Base-by-base conservation (phyloP, 2,113 vertebrate species). In the Nansenia antarctica region DNA sequence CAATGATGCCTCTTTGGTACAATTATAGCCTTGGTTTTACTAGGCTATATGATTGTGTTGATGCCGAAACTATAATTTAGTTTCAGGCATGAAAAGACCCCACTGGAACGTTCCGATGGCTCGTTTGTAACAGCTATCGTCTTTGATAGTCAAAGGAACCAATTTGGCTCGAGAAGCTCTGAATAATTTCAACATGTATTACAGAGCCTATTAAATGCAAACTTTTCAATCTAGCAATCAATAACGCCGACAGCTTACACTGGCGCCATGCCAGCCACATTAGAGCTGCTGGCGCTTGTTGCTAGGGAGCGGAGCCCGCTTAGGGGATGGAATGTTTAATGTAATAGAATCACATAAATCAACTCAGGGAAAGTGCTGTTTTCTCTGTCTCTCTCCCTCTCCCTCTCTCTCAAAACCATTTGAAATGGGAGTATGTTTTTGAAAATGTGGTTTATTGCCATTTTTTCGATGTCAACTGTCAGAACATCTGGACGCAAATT, bases 281-380 rank as follows among this genome's bases (percentile, higher is more conserved):
- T 93, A 95, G 86, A 94, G 90, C 84, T 88, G 87, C 90, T 84
- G 88, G 92, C 87, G 83, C 89, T 88, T 90, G 94, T 96, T 97
- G 94, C 94, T 95, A 95, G 92, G 94, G 94, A 94, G 93, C 92
- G 34, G 82, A 90, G 90, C 91, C 92, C 92, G 93, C 91, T 92
- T 91, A 78, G 88, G 94, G 92, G 93, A 93, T 91, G 93, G 92
- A 95, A 94, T 95, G 94, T 92, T 92, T 95, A 93, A 93, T 94
- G 92, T 93, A 95, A 94, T 94, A 94, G 94, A 94, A 91, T 91
- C 92, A 91, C 91, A 92, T 94, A 94, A 94, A 95, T 94, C 93
- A 93, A 89, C 82, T 27, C 34, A 70, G 89, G 86, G 92, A 93
- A 91, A 95, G 91, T 89, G 79, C 83, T 88, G 35, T 76, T 84